Evolutionary conservation across 2,113 vertebrate genomes (phyloP).

Genomic region (Syngnathus typhle): DNA sequence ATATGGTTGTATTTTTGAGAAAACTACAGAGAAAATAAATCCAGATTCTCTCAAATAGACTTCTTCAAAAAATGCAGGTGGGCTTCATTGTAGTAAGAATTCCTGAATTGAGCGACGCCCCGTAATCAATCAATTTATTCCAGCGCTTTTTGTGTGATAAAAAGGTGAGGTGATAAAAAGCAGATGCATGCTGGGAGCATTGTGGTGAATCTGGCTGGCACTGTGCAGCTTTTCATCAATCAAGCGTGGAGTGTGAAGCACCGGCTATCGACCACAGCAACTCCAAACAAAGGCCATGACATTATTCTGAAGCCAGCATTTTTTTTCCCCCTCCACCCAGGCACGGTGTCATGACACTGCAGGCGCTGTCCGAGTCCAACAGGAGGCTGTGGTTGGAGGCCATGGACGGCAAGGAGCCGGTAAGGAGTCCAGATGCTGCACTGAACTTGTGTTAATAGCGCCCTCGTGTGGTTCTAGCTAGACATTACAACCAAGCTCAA

Average conservation of each 20-base stretch:
- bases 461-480: slow-evolving; percentile 32
- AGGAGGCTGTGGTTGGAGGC: slow-evolving; percentile 94
- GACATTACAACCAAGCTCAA: neutral
- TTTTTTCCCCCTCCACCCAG: slow-evolving; percentile 57
- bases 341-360: slow-evolving; percentile 89
- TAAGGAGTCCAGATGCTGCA: slow-evolving; percentile 57
- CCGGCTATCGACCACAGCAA: slow-evolving; percentile 43
- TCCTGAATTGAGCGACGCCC: neutral
- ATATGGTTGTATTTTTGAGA: no score
- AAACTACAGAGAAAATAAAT: no score
- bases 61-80: no score
- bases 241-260: slow-evolving; percentile 37
- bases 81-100: no score
- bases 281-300: slow-evolving; percentile 33
- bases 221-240: slow-evolving; percentile 26
- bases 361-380: slow-evolving; percentile 92
- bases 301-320: slow-evolving; percentile 50
- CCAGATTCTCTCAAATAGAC: no score
- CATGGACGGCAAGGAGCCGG: slow-evolving; percentile 97
- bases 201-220: slow-evolving; percentile 25
- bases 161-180: neutral
- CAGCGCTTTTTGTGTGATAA: neutral
- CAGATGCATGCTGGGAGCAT: slow-evolving; percentile 46
- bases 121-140: neutral
- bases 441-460: slow-evolving; percentile 8